Percentiles rank a stretch among this genome's conserved stretches.
Conservation (phyloP, 2,888 invertebrate species). For the Palloptera scutellata region DNA sequence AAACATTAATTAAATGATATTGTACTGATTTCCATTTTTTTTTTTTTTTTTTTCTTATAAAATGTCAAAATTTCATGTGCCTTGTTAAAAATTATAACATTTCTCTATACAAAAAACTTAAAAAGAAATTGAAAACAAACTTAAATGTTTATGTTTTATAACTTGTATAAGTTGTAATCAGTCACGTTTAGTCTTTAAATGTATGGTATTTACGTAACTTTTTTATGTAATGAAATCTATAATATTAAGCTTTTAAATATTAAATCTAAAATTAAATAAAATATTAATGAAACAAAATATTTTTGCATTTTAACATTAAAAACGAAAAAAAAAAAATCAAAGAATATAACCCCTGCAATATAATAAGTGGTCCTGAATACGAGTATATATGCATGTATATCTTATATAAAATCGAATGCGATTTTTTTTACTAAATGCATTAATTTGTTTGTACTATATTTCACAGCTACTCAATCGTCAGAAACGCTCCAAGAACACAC, state of each 20-base stretch:
- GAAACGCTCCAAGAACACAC: constrained; percentile 79
- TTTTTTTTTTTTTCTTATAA: not conserved
- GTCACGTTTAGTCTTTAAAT: constrained; percentile 41
- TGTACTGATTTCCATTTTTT: not conserved
- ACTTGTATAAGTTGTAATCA: constrained; percentile 30
- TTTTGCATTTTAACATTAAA: not conserved
- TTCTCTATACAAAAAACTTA: not conserved
- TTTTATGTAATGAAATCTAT: too few species aligned
- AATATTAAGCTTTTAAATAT: too few species aligned
- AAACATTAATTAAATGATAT: too few species aligned
- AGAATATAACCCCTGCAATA: too few species aligned
- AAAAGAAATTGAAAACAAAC: not conserved
- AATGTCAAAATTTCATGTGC: constrained; percentile 6
- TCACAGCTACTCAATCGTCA: constrained; percentile 83
- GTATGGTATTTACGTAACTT: constrained; percentile 20
- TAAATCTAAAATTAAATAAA: not conserved
- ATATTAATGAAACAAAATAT: not conserved
- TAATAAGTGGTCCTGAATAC: too few species aligned
- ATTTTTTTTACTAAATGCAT: not conserved
- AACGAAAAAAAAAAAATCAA: too few species aligned
- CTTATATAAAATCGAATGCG: not conserved
- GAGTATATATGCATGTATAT: too few species aligned
- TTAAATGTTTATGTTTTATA: not conserved
- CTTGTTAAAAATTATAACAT: not conserved
- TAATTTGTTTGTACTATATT: constrained; percentile 23